These are phyloP conservation scores for Catamblyrhynchus diadema DNA, from an alignment of 2,797 vertebrate genomes.

Conservation along the genomic window DNA sequence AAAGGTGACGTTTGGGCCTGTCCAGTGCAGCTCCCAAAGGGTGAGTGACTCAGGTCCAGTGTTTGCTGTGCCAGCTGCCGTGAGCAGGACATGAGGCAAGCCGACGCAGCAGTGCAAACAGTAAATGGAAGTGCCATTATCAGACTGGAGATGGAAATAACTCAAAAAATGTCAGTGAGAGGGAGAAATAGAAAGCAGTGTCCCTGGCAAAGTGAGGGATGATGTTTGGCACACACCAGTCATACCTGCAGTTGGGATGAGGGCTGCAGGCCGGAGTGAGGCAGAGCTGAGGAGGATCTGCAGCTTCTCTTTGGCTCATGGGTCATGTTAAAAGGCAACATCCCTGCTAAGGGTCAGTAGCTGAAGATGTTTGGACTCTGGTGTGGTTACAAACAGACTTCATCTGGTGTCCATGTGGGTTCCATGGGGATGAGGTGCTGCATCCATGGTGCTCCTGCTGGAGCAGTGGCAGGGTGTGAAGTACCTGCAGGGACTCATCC, in stretches of 20 bases:
- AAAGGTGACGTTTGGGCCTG: neutral
- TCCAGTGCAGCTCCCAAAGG: neutral
- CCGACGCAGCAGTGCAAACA: neutral
- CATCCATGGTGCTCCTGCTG: neutral
- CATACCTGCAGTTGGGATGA: rapidly evolving
- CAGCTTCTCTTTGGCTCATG: neutral
- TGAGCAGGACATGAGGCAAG: rapidly evolving
- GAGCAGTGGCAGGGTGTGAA: neutral
- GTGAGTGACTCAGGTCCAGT: neutral
- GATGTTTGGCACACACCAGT: neutral
- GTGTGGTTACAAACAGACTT: rapidly evolving
- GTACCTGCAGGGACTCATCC: neutral
- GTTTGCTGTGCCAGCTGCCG: neutral
- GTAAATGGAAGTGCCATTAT: neutral
- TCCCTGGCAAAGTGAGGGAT: neutral
- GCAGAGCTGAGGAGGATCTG: neutral
- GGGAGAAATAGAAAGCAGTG: neutral
- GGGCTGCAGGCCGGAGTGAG: neutral
- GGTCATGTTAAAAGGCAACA: neutral
- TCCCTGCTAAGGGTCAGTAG: neutral
- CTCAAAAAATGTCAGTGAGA: neutral
- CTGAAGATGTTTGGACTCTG: rapidly evolving
- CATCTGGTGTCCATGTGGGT: rapidly evolving
- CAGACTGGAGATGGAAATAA: neutral
- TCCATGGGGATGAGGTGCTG: rapidly evolving